Base-by-base conservation (phyloP, 2,888 invertebrate species). In the Liopterus haemorrhoidalis region DNA sequence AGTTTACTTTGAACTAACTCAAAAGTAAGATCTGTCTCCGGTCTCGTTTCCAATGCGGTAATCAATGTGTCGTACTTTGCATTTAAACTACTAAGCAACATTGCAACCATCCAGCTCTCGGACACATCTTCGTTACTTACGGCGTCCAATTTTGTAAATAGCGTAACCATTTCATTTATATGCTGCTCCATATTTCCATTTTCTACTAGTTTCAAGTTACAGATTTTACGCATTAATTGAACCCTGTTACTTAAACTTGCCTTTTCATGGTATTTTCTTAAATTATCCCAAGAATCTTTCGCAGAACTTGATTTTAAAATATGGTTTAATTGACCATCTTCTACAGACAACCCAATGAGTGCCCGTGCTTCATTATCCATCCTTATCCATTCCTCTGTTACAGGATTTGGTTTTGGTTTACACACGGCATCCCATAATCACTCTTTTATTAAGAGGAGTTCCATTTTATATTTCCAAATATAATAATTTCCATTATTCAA, bases 31-130 rank as follows among this genome's bases (percentile, higher is more conserved):
- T 55, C 55, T 1, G 14, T 32, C 24, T 55, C 52, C 3, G 55
- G 16, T 37, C 54, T 45, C 19, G 40, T 48, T 42, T 55, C 54
- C 12, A 55, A 30, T 14, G 50, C 55, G 4, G 50, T 54, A 4
- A 54, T 54, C 2, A 58, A 31, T 3, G 49, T 53, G 22, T 49
- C 47, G 30, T 56, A 59, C 4, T 54, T 42, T 9, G 56, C 54
- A 3, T 55, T 54, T 2, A 56, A 21, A 36, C 55, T 57, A 11
- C 53, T 45, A 4, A 57, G 32, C 11, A 56, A 21, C 44, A 55
- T 53, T n/a, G 53, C 49, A 1, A 52, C 48, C 3, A 53, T 11
- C 5, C 51, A 27, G 20, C 49, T 36, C 15, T 56, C 55, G 14
- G 30, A 46, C 9, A 54, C 33, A 19, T 43, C 30, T 18, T 53